Conservation (phyloP, 92 coral and sea anemone species). For the Epizoanthus ramosus region DNA sequence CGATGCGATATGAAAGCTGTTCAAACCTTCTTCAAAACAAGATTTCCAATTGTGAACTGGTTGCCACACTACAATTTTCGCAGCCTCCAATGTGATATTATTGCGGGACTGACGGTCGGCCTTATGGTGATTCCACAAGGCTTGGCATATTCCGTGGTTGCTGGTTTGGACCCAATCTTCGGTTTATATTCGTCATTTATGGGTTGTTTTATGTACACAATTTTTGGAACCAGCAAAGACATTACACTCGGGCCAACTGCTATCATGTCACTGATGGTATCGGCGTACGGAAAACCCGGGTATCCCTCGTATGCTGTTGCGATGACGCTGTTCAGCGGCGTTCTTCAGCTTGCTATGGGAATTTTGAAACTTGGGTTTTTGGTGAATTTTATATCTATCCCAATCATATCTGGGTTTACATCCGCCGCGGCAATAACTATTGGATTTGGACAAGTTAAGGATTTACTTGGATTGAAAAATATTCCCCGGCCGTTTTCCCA, state of each 20-base stretch:
- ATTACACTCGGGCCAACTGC: conserved; percentile 96
- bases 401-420: conserved; percentile 91
- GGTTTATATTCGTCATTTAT: conserved; percentile 96
- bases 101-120: conserved; percentile 96
- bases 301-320: conserved; percentile 77
- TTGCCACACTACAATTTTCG: conserved; percentile 75
- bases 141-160: conserved; percentile 90
- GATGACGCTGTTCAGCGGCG: conserved; percentile 78
- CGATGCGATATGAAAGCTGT: conserved; percentile 39
- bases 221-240: conserved; percentile 97
- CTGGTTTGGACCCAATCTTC: conserved; percentile 91
- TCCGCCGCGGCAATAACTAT: conserved; percentile 96
- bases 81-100: conserved; percentile 82
- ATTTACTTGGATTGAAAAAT: conserved; percentile 75
- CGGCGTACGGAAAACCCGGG: conserved; percentile 88
- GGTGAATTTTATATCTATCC: conserved; percentile 93
- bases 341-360: conserved; percentile 90
- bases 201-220: conserved; percentile 92
- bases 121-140: conserved; percentile 99
- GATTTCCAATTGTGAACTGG: conserved; percentile 87
- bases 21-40: conserved; percentile 56
- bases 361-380: conserved; percentile 87
- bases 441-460: conserved; percentile 91
- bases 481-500: conserved; percentile 83
- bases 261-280: conserved; percentile 93